A percentile compares a stretch with the other conserved stretches of the same genome.
These are phyloP conservation scores for Labeo calbasu DNA, from an alignment of 2,797 vertebrate genomes.

Conservation along the genomic window DNA sequence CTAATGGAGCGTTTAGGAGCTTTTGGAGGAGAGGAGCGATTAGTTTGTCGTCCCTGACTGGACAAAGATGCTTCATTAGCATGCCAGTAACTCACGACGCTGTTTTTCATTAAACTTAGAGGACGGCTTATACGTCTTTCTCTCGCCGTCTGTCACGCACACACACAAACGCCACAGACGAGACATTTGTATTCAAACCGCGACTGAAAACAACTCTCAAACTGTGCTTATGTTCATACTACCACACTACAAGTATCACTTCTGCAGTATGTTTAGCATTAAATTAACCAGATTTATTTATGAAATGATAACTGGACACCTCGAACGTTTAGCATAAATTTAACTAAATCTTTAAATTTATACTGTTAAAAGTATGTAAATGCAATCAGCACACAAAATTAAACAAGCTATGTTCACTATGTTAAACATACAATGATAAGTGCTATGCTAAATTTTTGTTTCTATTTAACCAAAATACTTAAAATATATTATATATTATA, in stretches of 20 bases:
- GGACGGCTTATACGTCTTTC: constrained; percentile 25
- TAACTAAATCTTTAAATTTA: neutral
- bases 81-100: constrained; percentile 69
- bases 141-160: constrained; percentile 18
- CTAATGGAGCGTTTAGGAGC: constrained; percentile 80
- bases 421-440: neutral
- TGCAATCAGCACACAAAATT: neutral
- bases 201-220: neutral
- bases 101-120: constrained; percentile 65
- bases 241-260: neutral
- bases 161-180: neutral
- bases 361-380: neutral
- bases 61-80: constrained; percentile 81
- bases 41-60: constrained; percentile 79
- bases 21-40: constrained; percentile 70
- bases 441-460: neutral
- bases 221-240: neutral
- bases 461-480: too few relatives aligned
- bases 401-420: neutral
- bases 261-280: neutral
- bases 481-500: too few relatives aligned
- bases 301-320: neutral
- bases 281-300: neutral
- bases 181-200: neutral
- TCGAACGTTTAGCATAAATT: neutral